A percentile compares a stretch with the other conserved stretches of the same genome.
These are phyloP conservation scores for Eupsittula cactorum DNA, from an alignment of 2,113 vertebrate genomes.

Conservation along the genomic window DNA sequence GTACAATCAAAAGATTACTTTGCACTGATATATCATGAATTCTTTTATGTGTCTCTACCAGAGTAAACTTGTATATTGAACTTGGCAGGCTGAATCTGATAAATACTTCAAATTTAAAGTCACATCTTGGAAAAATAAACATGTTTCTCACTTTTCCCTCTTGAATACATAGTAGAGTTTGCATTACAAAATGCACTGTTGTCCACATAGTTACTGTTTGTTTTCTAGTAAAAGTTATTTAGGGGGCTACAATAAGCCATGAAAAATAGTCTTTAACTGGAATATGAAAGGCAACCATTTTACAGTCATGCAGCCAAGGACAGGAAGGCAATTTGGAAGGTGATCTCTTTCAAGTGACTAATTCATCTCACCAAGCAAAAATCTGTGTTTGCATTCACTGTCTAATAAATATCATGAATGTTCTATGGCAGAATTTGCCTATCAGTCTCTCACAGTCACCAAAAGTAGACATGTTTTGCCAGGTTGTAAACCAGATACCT, in stretches of 20 bases:
- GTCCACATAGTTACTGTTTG: not conserved
- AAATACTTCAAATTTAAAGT: not conserved
- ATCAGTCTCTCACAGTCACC: not conserved
- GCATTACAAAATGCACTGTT: not conserved
- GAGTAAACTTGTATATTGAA: not conserved
- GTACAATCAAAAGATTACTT: not conserved
- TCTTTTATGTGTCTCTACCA: not conserved
- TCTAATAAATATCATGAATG: not conserved
- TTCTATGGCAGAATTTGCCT: not conserved
- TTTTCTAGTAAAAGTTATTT: not conserved
- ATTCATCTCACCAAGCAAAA: not conserved
- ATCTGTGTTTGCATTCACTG: not conserved
- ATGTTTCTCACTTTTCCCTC: not conserved
- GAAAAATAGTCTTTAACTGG: not conserved
- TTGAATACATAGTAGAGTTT: not conserved
- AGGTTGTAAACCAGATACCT: not conserved
- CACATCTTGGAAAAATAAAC: not conserved
- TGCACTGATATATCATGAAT: not conserved
- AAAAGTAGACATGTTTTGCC: not conserved
- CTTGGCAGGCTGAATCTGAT: not conserved
- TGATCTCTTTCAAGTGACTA: not conserved
- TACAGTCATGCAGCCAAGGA: not conserved
- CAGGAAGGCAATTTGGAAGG: not conserved
- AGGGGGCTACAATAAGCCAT: not conserved
- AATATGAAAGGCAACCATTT: not conserved